Base-by-base conservation (phyloP, 1,140 invertebrate species). In the Nymphalis io region DNA sequence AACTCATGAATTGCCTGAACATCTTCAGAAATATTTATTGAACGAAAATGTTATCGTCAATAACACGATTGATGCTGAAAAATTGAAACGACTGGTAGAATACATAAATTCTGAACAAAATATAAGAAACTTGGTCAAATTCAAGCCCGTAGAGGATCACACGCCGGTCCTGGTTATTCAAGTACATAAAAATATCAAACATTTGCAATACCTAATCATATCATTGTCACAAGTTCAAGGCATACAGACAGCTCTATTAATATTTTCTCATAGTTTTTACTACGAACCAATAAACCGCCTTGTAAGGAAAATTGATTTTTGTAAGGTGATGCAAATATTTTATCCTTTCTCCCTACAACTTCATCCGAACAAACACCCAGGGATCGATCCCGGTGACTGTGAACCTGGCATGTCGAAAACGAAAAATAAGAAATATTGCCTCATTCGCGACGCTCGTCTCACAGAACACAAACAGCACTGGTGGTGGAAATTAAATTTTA, bases 401-500 rank as follows among this genome's bases (percentile, higher is more conserved):
- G 96, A 96, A 0, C 90, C 97, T 70, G 95, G 98, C 87, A 5
- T n/a, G 15, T 95, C 96, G 39, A 95, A 95, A 23, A 21, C 18
- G 10, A 53, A 38, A 75, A 96, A 21, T 33, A 6, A 39, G 3
- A 53, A 95, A 89, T 98, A 98, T 92, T 98, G 98, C 0, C 97
- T 98, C 84, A 98, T 98, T 84, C 93, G 98, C 62, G 97, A 99
- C 85, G 97, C 98, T 0, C 96, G 96, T 80, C 97, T 98, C 79
- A 97, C 97, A 0, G 98, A 99, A 91, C 98, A 97, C 0, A 99
- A 99, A 90, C 98, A 99, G 87, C 98, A 99, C 83, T 99, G 98
- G 98, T 99, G 98, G 96, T 99, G 98, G 98, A 99, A 99, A 21
- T 75, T 72, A 6, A 67, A 68, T 53, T 73, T 72, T 23, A 59